Percentiles rank a stretch among this genome's conserved stretches.
Evolutionary conservation across 2,797 vertebrate genomes (phyloP).

Genomic region (Apogon hyalosoma): DNA sequence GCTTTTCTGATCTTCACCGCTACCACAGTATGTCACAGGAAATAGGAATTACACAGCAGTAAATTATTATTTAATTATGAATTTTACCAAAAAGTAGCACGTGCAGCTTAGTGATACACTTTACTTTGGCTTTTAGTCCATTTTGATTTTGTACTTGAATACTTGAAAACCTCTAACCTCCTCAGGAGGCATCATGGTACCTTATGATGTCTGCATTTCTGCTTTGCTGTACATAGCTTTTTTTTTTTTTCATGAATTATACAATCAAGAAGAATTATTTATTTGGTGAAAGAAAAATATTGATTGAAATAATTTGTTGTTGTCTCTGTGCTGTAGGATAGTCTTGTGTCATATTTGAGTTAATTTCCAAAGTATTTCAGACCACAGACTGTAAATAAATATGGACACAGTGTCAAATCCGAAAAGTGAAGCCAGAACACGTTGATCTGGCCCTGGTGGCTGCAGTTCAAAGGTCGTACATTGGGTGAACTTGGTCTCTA

Average conservation of each 20-base stretch:
- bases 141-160: slow-evolving; percentile 55
- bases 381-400: too few species aligned
- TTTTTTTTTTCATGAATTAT: slow-evolving; percentile 29
- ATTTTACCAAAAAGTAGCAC: not conserved
- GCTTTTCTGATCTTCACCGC: too few species aligned
- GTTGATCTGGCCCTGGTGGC: too few species aligned
- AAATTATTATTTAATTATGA: slow-evolving; percentile 1
- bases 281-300: slow-evolving; percentile 28
- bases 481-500: too few species aligned
- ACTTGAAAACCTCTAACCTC: slow-evolving; percentile 57
- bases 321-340: not conserved
- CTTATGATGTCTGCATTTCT: slow-evolving; percentile 16
- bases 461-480: too few species aligned
- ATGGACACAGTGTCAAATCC: too few species aligned
- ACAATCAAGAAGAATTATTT: slow-evolving; percentile 37
- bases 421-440: too few species aligned
- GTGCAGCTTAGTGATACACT: slow-evolving; percentile 28
- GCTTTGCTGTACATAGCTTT: slow-evolving; percentile 29
- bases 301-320: not conserved
- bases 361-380: not conserved
- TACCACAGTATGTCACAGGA: too few species aligned
- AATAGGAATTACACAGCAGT: too few species aligned
- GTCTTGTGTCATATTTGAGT: not conserved
- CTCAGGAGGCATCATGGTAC: slow-evolving; percentile 21
- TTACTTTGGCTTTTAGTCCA: slow-evolving; percentile 17